Evolutionary conservation across 2,888 invertebrate species (phyloP).

Genomic region (Clitarchus hookeri): DNA sequence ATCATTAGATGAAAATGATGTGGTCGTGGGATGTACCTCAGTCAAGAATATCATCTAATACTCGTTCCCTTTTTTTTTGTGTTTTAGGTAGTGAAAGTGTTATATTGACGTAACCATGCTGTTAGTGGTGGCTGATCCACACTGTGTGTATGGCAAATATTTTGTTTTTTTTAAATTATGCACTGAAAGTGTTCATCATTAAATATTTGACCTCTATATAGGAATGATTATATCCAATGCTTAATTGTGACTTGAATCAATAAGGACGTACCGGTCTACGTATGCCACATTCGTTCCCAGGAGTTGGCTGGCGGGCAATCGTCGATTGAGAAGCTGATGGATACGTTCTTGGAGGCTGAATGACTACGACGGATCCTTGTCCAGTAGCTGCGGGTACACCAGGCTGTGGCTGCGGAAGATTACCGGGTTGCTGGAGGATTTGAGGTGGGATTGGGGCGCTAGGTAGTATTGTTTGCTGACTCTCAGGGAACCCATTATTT

Average conservation of each 20-base stretch:
- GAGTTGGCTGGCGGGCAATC: slow-evolving; percentile 46
- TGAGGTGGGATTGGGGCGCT: slow-evolving; percentile 17
- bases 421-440: slow-evolving; percentile 27
- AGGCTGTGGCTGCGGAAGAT: slow-evolving; percentile 24
- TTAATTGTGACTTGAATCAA: background rate
- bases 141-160: no score
- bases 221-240: no score
- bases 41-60: no score
- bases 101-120: no score
- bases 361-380: background rate
- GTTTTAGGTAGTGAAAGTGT: no score
- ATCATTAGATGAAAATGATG: no score
- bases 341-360: slow-evolving; percentile 16
- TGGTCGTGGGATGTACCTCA: no score
- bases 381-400: slow-evolving; percentile 16
- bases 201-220: no score
- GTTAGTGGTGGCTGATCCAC: no score
- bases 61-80: no score
- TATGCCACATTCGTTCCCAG: slow-evolving; percentile 51
- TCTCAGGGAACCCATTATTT: slow-evolving; percentile 18
- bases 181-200: no score
- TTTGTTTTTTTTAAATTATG: no score
- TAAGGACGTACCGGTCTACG: slow-evolving; percentile 52
- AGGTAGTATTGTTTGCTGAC: background rate
- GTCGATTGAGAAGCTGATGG: slow-evolving; percentile 44